A percentile compares a stretch with the other conserved stretches of the same genome.
Conservation (phyloP, 2,888 invertebrate genomes). For the Morpho achilles region DNA sequence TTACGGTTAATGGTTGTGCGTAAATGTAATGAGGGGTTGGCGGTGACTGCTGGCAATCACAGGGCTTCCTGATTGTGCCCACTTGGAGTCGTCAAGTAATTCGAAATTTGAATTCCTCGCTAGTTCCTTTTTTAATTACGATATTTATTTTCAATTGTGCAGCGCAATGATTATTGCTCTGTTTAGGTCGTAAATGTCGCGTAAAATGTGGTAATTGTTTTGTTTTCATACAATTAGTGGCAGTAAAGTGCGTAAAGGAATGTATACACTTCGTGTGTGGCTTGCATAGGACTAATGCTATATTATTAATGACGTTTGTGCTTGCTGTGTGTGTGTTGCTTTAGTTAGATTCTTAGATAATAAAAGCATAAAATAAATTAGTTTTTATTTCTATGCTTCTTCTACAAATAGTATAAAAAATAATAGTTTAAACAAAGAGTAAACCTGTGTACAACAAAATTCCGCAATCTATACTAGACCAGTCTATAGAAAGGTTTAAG, state of each 20-base stretch:
- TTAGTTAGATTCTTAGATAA: too few relatives aligned
- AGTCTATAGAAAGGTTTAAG: too few relatives aligned
- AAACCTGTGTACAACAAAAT: too few relatives aligned
- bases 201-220: conserved; percentile 33
- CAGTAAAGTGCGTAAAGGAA: conserved; percentile 23
- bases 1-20: conserved; percentile 66
- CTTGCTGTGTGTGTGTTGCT: neutral
- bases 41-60: conserved; percentile 50
- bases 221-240: conserved; percentile 31
- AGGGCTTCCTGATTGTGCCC: conserved; percentile 56
- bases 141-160: neutral
- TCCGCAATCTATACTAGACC: too few relatives aligned
- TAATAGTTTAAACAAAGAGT: too few relatives aligned
- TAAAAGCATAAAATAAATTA: too few relatives aligned
- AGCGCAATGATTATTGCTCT: conserved; percentile 4
- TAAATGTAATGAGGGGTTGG: conserved; percentile 70
- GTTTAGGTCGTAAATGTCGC: conserved; percentile 12
- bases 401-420: too few relatives aligned
- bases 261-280: conserved; percentile 26
- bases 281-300: neutral
- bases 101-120: conserved; percentile 45
- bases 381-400: too few relatives aligned
- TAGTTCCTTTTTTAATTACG: conserved; percentile 34
- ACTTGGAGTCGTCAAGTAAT: conserved; percentile 50
- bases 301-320: neutral